Evolutionary conservation across 2,113 vertebrate genomes (phyloP).

Genomic region (Myotis brandtii): DNA sequence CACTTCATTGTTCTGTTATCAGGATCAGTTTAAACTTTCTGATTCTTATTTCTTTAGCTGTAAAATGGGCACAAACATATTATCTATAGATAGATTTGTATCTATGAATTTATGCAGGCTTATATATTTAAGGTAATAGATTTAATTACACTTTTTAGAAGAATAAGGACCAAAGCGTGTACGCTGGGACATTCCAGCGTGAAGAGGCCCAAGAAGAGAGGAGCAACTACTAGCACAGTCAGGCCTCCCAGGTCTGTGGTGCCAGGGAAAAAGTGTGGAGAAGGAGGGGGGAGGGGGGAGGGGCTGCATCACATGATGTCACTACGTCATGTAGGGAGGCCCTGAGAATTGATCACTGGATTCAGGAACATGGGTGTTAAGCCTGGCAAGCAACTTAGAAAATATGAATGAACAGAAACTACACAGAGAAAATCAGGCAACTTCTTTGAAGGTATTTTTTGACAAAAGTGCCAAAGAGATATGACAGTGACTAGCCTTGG

Average conservation of each 20-base stretch:
- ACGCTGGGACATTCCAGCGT: rapidly evolving
- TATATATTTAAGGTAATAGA: background rate
- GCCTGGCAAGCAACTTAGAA: too few relatives aligned
- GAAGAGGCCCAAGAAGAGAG: background rate
- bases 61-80: background rate
- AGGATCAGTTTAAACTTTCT: background rate
- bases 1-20: background rate
- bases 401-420: background rate
- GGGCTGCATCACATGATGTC: background rate
- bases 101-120: background rate
- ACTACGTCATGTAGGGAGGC: background rate
- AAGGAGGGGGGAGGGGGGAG: too few relatives aligned
- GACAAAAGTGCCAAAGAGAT: background rate
- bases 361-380: background rate
- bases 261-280: rapidly evolving
- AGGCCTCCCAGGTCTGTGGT: background rate
- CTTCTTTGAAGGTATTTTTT: background rate
- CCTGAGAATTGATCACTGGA: background rate
- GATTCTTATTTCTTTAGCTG: background rate
- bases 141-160: background rate
- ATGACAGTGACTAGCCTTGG: background rate
- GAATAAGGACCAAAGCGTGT: background rate
- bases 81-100: too few relatives aligned
- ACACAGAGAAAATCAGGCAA: too few relatives aligned
- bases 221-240: too few relatives aligned